Percentiles rank a stretch among this genome's conserved stretches.
These are phyloP conservation scores for Glyptemys insculpta DNA, from an alignment of 2,797 vertebrate species.

Conservation along the genomic window DNA sequence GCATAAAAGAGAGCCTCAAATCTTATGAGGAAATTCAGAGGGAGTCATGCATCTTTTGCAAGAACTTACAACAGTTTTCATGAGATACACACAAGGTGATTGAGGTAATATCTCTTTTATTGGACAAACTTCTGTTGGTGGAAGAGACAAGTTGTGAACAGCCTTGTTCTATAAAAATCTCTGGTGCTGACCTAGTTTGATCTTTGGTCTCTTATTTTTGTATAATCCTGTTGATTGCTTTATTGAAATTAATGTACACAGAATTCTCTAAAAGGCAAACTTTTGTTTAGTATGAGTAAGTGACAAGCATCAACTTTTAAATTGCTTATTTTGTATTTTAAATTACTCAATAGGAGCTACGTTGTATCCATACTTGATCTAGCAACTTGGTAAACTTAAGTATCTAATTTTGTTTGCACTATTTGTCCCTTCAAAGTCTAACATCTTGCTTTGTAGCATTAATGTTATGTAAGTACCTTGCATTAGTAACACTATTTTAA, in stretches of 20 bases:
- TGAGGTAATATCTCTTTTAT: too few species aligned
- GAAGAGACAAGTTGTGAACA: not conserved
- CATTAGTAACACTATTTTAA: not conserved
- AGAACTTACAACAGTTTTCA: too few species aligned
- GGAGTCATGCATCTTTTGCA: too few species aligned
- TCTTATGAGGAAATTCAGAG: too few species aligned
- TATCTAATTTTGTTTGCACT: not conserved
- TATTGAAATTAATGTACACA: not conserved
- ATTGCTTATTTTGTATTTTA: too few species aligned
- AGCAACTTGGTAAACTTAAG: not conserved
- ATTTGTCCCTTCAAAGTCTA: not conserved
- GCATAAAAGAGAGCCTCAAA: too few species aligned
- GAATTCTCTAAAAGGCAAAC: not conserved
- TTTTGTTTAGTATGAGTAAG: not conserved
- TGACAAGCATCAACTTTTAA: too few species aligned
- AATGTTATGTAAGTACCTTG: too few species aligned
- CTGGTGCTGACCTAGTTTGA: not conserved
- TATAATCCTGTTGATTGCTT: not conserved
- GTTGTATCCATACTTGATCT: not conserved
- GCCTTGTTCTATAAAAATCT: not conserved
- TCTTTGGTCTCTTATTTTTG: not conserved
- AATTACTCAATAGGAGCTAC: not conserved
- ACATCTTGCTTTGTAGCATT: not conserved
- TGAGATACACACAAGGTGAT: too few species aligned
- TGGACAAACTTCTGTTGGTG: too few species aligned